A percentile compares a stretch with the other conserved stretches of the same genome.
Conservation (phyloP, 2,888 invertebrate species). For the Alitta virens region DNA sequence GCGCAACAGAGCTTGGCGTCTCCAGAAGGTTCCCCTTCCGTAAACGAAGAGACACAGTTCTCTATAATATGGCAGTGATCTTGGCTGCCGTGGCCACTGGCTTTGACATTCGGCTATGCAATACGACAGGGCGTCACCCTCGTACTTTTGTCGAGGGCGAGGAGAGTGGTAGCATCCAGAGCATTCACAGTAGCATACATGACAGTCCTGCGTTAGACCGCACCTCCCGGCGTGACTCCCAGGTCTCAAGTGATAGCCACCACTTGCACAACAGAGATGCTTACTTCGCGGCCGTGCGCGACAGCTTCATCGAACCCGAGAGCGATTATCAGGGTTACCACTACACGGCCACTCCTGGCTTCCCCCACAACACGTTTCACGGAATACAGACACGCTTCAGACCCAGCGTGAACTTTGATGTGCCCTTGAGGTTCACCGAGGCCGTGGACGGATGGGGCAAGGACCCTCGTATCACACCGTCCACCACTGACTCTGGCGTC, state of each 20-base stretch:
- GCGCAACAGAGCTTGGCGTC: conserved; percentile 29
- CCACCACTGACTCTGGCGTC: conserved; percentile 9
- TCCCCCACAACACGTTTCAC: conserved; percentile 82
- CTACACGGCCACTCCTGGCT: conserved; percentile 14
- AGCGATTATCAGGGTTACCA: conserved; percentile 39
- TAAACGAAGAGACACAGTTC: conserved; percentile 62
- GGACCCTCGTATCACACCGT: conserved; percentile 27
- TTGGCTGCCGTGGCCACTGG: conserved; percentile 85
- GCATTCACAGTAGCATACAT: background rate
- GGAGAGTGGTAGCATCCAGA: conserved; percentile 12
- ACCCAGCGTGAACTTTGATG: conserved; percentile 47
- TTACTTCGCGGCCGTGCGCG: conserved; percentile 51
- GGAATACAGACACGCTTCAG: conserved; percentile 68
- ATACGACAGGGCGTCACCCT: conserved; percentile 57
- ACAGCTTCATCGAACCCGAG: conserved; percentile 49
- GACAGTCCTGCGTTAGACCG: background rate
- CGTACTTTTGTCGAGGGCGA: conserved; percentile 33
- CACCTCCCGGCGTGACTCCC: background rate
- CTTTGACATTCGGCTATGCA: conserved; percentile 86
- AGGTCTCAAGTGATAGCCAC: background rate
- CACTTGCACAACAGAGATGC: conserved; percentile 46
- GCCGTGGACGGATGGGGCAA: conserved; percentile 22
- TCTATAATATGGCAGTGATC: conserved; percentile 89
- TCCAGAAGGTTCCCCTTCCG: conserved; percentile 28
- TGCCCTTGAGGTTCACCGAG: conserved; percentile 46